These are phyloP conservation scores for Shargacucullia verbasci DNA, from an alignment of 2,888 invertebrate species.

Conservation along the genomic window DNA sequence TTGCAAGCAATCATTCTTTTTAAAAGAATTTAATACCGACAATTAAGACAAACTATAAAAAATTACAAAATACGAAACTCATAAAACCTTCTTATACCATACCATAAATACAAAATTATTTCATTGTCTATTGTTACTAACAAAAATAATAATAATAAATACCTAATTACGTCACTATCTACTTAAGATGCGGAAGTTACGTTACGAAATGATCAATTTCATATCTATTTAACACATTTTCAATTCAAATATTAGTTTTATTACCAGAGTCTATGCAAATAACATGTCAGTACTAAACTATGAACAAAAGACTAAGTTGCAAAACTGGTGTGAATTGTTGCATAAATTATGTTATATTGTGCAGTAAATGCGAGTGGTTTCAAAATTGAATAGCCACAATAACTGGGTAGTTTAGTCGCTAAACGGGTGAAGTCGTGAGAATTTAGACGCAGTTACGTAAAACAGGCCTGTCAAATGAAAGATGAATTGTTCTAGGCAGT, in stretches of 20 bases:
- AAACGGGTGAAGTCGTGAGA: slow-evolving; percentile 37
- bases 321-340: slow-evolving; percentile 41
- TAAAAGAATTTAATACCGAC: slow-evolving; percentile 26
- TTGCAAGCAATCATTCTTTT: slow-evolving; percentile 12
- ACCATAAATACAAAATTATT: slow-evolving; percentile 33
- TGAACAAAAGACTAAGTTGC: slow-evolving; percentile 22
- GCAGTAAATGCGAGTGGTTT: slow-evolving; percentile 37
- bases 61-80: slow-evolving; percentile 8
- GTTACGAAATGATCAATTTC: slow-evolving; percentile 32
- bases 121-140: slow-evolving; percentile 27
- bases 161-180: slow-evolving; percentile 24
- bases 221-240: slow-evolving; percentile 18
- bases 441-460: slow-evolving; percentile 12
- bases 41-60: slow-evolving; percentile 15
- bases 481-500: slow-evolving; percentile 21
- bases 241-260: slow-evolving; percentile 12
- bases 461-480: slow-evolving; percentile 11
- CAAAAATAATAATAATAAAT: slow-evolving; percentile 7
- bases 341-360: slow-evolving; percentile 46
- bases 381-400: slow-evolving; percentile 33
- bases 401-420: slow-evolving; percentile 7
- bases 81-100: slow-evolving; percentile 12
- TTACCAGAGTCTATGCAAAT: slow-evolving; percentile 6
- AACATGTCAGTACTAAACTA: background rate
- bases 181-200: slow-evolving; percentile 16